Base-by-base conservation (phyloP, 2,888 invertebrate genomes). In the Caenorhabditis wallacei region DNA sequence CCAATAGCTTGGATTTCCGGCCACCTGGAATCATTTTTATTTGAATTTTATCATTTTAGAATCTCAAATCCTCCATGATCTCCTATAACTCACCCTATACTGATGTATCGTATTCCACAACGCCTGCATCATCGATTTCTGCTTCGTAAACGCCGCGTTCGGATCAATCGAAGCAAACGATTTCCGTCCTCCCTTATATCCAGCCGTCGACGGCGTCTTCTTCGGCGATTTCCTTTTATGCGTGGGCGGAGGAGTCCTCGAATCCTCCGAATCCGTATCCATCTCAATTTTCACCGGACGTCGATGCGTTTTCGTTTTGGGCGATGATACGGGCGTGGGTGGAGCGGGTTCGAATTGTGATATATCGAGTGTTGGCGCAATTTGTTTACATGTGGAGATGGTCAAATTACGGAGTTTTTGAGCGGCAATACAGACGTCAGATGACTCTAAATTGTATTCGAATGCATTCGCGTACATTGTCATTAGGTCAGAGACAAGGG, bases 401-500 rank as follows among this genome's bases (percentile, higher is more conserved):
- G 88, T 83, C 7, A 91, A 20, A 7, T 56, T 63, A 66, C 89
- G 86, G 56, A 97, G 93, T 91, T 95, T 95, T 0, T 95, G 95
- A 59, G 97, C 96, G 92, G 96, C 95, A 94, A 95, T 95, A 92
- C 96, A 96, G 16, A 96, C 94, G 88, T 95, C 94, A 53, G 96
- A 96, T 51, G 95, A 95, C 63, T 95, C 94, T 56, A 95, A 93
- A 92, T 96, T 96, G 92, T 96, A 97, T 90, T 95, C 95, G 92
- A 95, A 96, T 13, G 98, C 98, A 93, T 99, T 99, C 92, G 97
- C 96, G 92, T 98, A 96, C 95, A 98, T 96, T 63, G 74, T 82
- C 64, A 87, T 72, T 13, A 82, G 74, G 46, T 99, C 98, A 0
- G 95, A 95, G 53, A 98, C 95, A 92, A 97, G 96, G 35, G 95